Percentiles rank a stretch among this genome's conserved stretches.
These are phyloP conservation scores for Mizuhopecten yessoensis DNA, from an alignment of 1,140 invertebrate species.

Conservation along the genomic window DNA sequence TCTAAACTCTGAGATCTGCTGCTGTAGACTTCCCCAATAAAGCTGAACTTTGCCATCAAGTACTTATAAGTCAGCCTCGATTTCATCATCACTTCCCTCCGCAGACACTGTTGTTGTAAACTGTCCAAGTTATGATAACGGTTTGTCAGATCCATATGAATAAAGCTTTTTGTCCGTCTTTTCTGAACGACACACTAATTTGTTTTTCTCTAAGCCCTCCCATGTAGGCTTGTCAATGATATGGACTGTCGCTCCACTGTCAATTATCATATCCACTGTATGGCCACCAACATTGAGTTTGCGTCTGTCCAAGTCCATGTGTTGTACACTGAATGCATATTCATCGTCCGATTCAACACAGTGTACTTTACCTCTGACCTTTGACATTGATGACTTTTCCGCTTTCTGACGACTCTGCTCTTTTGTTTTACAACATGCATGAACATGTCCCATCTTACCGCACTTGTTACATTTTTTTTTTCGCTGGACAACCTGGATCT, in stretches of 20 bases:
- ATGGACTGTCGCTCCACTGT: conserved; percentile 50
- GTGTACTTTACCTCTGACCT: too few species aligned
- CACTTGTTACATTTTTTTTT: conserved; percentile 52
- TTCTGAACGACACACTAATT: conserved; percentile 21
- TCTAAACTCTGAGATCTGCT: conserved; percentile 27
- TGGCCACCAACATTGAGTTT: background rate
- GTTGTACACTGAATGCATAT: conserved; percentile 22
- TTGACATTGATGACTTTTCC: too few species aligned
- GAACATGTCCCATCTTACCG: conserved; percentile 46
- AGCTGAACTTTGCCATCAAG: background rate
- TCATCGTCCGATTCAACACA: background rate
- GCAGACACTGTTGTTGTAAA: background rate
- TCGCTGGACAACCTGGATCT: conserved; percentile 32
- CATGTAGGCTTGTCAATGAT: conserved; percentile 45
- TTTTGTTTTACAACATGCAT: conserved; percentile 3
- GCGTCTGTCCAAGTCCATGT: background rate
- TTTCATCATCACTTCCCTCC: background rate
- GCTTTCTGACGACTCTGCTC: background rate
- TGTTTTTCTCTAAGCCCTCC: background rate
- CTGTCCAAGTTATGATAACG: conserved; percentile 47
- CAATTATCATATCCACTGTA: conserved; percentile 22
- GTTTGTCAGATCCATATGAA: conserved; percentile 54
- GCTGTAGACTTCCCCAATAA: conserved; percentile 44
- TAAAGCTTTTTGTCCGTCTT: conserved; percentile 49
- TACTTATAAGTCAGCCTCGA: background rate